Base-by-base conservation (phyloP, 2,888 invertebrate species). In the Watsonalla binaria region DNA sequence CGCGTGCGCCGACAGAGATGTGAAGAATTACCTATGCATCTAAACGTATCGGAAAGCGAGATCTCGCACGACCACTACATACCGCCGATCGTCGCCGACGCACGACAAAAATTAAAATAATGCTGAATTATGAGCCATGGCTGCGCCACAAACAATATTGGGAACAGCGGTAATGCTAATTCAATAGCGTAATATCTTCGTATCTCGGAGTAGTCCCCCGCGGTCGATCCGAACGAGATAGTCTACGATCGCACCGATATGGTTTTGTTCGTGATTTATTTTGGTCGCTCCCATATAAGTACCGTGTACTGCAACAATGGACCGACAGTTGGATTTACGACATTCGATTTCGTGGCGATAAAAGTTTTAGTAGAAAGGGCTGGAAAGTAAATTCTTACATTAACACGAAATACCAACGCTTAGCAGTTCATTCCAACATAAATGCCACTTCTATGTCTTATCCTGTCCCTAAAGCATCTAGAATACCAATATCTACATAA, bases 231-330 rank as follows among this genome's bases (percentile, higher is more conserved):
- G 69, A 52, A 68, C 56, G 74, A 77, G 85, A 87, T 88, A 86
- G 80, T 80, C 82, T 82, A 79, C 82, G 87, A 87, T 87, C 78
- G 78, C 71, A 74, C 86, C 83, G 89, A 89, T 90, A 89, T 87
- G 87, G 87, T 82, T 81, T 76, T 75, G 80, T 76, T 88, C 88
- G 89, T 89, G 90, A 90, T 90, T 90, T 90, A 90, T 90, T 88
- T 88, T 78, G 80, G 85, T 77, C 84, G 82, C 84, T 80, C 74
- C 89, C 90, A 86, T 89, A 89, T 89, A 89, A 87, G 89, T 78
- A 74, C 76, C 68, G 78, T 80, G 78, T 81, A 81, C 78, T 65
- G 80, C 82, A 88, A 90, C 90, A 90, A 90, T 90, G 88, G 87
- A 59, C 72, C 71, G 72, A 65, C 70, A 73, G 75, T 76, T 78